Conservation (phyloP, 2,113 vertebrate genomes). For the Heptranchias perlo region DNA sequence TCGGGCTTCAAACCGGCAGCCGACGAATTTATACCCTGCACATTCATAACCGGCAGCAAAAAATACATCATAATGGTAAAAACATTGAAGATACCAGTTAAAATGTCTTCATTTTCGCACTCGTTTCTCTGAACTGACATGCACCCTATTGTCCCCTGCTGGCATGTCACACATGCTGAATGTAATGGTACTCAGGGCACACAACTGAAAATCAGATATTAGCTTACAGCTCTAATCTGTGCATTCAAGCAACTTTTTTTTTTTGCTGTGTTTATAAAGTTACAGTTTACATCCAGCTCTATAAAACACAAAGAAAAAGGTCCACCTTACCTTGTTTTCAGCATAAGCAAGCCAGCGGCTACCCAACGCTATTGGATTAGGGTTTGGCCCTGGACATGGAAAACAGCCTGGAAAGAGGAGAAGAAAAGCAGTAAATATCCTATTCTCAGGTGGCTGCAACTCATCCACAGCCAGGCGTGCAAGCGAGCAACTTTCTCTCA, state of each 20-base stretch:
- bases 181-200: not conserved
- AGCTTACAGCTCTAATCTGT: not conserved
- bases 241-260: not conserved
- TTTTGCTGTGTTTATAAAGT: not conserved
- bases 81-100: not conserved
- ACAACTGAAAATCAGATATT: not conserved
- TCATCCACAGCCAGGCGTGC: not conserved
- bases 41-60: not conserved
- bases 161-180: not conserved
- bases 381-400: constrained; percentile 90
- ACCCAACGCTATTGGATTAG: constrained; percentile 91
- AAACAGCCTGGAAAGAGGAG: constrained; percentile 77
- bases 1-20: not conserved
- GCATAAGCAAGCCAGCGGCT: constrained; percentile 95
- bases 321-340: constrained; percentile 85
- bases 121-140: not conserved
- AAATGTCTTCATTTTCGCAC: not conserved
- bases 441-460: not conserved
- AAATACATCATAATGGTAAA: not conserved
- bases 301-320: not conserved
- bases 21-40: not conserved
- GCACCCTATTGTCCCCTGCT: not conserved
- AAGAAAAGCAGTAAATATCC: constrained; percentile 40
- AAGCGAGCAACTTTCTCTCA: not conserved
- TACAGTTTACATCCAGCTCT: not conserved